phyloP scores from a whole-genome alignment of 2,113 vertebrate genomes.

The Nicator chloris region DNA sequence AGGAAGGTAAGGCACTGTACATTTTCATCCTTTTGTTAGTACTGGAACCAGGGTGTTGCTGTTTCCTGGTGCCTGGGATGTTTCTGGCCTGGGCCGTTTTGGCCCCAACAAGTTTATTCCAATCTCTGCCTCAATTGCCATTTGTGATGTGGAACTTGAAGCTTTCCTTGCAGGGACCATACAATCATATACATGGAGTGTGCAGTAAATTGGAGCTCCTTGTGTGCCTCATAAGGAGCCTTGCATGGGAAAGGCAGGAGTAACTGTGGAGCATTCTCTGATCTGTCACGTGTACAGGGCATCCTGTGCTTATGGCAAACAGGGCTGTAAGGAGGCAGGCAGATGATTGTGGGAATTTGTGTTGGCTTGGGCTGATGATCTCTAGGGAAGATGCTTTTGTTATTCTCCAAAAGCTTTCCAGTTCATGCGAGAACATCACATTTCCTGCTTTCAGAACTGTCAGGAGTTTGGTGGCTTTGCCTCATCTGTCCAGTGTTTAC shows the following conservation, averaged over 20 bases:
- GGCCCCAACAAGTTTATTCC: background rate
- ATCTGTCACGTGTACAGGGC: accelerated
- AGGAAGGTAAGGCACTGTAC: constrained; percentile 72
- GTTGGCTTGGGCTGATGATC: accelerated
- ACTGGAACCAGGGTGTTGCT: background rate
- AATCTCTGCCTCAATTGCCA: background rate
- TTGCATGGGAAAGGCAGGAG: background rate
- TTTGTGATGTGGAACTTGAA: background rate
- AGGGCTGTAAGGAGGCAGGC: background rate
- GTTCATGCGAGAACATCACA: background rate
- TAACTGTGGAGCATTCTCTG: background rate
- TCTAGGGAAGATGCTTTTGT: background rate
- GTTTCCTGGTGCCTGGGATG: background rate
- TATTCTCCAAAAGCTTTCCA: background rate
- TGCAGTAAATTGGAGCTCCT: background rate
- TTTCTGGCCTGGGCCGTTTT: background rate
- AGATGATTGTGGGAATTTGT: background rate
- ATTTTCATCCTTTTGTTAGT: background rate
- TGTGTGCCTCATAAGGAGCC: background rate
- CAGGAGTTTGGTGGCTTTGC: background rate
- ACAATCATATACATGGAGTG: background rate
- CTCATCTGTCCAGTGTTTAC: background rate
- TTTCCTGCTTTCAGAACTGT: background rate
- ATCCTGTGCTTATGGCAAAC: background rate
- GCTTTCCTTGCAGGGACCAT: background rate